These are phyloP conservation scores for Crossaster papposus DNA, from an alignment of 53 echinoderm and acorn worm genomes.

Conservation along the genomic window DNA sequence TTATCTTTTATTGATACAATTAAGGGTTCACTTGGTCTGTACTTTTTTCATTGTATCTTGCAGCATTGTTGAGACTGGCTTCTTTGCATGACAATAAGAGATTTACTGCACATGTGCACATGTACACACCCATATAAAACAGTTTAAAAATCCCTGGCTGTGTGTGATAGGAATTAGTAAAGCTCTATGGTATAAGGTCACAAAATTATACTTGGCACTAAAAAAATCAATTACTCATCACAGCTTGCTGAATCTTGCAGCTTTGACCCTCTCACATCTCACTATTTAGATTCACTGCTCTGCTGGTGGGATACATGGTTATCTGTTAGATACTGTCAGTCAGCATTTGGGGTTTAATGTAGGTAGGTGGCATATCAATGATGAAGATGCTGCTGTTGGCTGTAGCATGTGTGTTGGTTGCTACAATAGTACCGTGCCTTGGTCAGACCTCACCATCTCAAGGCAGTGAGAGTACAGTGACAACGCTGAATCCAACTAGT, in stretches of 20 bases:
- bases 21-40: neutral
- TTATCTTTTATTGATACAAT: neutral
- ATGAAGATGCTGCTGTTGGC: slow-evolving; percentile 25
- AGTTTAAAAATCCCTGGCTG: neutral
- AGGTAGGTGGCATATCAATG: neutral
- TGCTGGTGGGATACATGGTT: neutral
- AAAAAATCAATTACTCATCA: no score
- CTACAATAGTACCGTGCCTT: slow-evolving; percentile 21
- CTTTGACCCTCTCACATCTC: no score
- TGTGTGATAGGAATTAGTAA: no score
- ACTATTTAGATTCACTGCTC: no score
- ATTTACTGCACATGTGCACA: neutral
- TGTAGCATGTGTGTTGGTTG: slow-evolving; percentile 9
- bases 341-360: neutral
- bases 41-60: neutral
- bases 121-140: no score
- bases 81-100: neutral
- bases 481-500: neutral
- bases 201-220: no score
- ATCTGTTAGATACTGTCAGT: neutral
- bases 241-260: no score
- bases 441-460: slow-evolving; percentile 3
- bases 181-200: no score
- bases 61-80: neutral
- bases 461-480: no score